Evolutionary conservation across 1,140 invertebrate genomes (phyloP), one percentile per base, ranked within the genome.

Genomic region (Heliconius himera): DNA sequence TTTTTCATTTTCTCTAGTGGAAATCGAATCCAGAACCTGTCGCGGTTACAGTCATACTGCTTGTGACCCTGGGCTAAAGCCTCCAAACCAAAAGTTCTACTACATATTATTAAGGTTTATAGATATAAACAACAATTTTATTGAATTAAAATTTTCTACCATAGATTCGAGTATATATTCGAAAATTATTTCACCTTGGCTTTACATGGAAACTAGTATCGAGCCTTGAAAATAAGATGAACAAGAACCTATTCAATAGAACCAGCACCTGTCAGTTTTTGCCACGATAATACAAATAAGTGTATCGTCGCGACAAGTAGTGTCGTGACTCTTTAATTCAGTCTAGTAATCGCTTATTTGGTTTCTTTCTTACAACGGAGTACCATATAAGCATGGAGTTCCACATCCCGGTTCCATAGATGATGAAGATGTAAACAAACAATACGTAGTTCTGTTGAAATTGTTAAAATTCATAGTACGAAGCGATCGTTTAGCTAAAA

Each of bases 161-260:
- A 51, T 20, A 51, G 49, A 51, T 51, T 51, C 49, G 18, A 51
- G 5, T 56, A 56, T 56, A 46, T 46, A 46, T 46, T 22, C 54
- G n/a, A 60, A n/a, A 11, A 60, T 22, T 13, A 29, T 60, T 60
- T 66, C 22, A 66, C 11, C 60, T 66, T 75, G n/a, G 54, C 85
- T 84, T 80, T 87, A 87, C 60, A 90, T 84, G 87, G 89, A 87
- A 90, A 87, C 86, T 85, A 85, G 78, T 70, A 80, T 71, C 76
- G 29, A 79, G 73, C 86, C 86, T 90, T 66, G 60, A 66, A 66
- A 26, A 66, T 88, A 84, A 85, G 82, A 81, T 46, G 56, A 79
- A 80, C 79, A 87, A 85, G 80, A 87, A 83, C 73, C 73, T 76
- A 81, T 85, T 82, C 74, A 83, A 84, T 85, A 81, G 20, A 66